Conservation (phyloP, 1,140 invertebrate species). For the Agrypnia vestita region DNA sequence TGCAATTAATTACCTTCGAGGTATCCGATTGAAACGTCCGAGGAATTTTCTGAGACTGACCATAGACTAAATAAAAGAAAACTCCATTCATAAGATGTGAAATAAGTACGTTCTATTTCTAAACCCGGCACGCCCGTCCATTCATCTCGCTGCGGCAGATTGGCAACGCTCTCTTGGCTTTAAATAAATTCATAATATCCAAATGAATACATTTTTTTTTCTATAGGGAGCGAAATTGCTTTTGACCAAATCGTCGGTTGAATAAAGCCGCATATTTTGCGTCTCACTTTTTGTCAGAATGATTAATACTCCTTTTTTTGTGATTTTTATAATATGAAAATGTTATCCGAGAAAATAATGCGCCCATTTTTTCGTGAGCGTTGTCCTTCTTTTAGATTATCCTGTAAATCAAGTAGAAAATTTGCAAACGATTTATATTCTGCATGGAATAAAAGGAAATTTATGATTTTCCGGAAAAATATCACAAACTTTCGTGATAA, state of each 20-base stretch:
- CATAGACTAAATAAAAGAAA: conserved; percentile 34
- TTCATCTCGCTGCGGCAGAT: conserved; percentile 27
- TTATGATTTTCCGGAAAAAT: no score
- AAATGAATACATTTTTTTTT: conserved; percentile 34
- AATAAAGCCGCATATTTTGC: conserved; percentile 20
- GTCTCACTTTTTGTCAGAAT: conserved; percentile 9
- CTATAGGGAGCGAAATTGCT: conserved; percentile 23
- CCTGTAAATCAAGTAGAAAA: no score
- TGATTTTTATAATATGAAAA: neutral
- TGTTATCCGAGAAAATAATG: neutral
- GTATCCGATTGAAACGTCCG: conserved; percentile 10
- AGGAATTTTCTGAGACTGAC: conserved; percentile 15
- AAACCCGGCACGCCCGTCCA: conserved; percentile 23
- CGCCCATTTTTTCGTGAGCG: neutral
- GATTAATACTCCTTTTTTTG: neutral
- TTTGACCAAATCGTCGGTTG: neutral
- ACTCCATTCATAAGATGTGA: conserved; percentile 38
- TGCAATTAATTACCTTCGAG: conserved; percentile 14
- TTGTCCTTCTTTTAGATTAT: neutral
- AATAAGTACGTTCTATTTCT: conserved; percentile 31
- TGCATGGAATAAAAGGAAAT: no score
- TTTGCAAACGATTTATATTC: no score
- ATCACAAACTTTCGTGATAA: no score
- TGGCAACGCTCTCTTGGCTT: conserved; percentile 30
- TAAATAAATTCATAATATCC: conserved; percentile 15